These are phyloP conservation scores for Eilema griseolum DNA, from an alignment of 2,888 invertebrate genomes.

Conservation along the genomic window DNA sequence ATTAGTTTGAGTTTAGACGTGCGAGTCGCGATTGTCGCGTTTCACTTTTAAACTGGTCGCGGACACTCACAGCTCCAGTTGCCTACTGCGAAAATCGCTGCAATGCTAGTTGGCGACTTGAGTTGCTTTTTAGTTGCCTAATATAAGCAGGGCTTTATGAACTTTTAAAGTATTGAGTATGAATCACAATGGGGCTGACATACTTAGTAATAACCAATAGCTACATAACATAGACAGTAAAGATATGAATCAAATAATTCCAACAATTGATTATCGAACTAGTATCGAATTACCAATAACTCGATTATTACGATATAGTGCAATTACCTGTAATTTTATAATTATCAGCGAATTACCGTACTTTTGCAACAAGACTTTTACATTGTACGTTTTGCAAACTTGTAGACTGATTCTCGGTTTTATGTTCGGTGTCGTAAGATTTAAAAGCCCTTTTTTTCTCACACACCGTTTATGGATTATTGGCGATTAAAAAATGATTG, in stretches of 20 bases:
- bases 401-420: constrained; percentile 1
- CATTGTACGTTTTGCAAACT: constrained; percentile 18
- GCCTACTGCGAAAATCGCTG: too few species aligned
- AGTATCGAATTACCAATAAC: constrained; percentile 28
- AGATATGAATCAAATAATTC: constrained; percentile 11
- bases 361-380: constrained; percentile 22
- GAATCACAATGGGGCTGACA: too few species aligned
- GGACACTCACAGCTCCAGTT: too few species aligned
- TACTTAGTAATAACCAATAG: too few species aligned
- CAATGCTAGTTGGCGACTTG: too few species aligned
- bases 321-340: constrained; percentile 18
- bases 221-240: not conserved
- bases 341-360: constrained; percentile 12
- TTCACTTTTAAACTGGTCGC: too few species aligned
- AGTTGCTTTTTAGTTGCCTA: too few species aligned
- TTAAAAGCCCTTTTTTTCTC: constrained; percentile 8
- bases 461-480: not conserved
- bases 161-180: too few species aligned
- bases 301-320: constrained; percentile 28
- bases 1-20: too few species aligned
- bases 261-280: constrained; percentile 9
- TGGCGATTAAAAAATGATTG: constrained; percentile 10
- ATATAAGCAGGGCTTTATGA: too few species aligned
- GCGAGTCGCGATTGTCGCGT: too few species aligned
- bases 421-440: not conserved